Conservation (phyloP, 1,140 invertebrate species). For the Neoseiulus cucumeris region DNA sequence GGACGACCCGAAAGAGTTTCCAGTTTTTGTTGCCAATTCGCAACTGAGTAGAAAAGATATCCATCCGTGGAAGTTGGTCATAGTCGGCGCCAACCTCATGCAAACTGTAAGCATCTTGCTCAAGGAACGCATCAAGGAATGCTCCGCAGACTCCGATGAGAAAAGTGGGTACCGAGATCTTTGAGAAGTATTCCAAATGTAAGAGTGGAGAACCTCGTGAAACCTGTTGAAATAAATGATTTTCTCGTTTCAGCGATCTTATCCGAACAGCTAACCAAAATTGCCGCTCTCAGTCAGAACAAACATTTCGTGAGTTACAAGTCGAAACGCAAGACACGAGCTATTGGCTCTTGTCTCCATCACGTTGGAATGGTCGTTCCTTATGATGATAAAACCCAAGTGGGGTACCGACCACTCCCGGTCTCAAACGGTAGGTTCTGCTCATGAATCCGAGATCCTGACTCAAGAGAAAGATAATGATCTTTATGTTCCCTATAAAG, state of each 20-base stretch:
- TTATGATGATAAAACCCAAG: constrained; percentile 49
- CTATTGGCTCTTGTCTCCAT: constrained; percentile 34
- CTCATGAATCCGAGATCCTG: background rate
- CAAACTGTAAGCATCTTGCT: background rate
- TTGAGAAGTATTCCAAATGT: too few species aligned
- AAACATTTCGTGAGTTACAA: constrained; percentile 3
- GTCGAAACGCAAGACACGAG: background rate
- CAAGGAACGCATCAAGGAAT: constrained; percentile 8
- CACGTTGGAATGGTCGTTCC: constrained; percentile 70
- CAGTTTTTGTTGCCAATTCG: constrained; percentile 43
- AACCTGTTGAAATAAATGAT: too few species aligned
- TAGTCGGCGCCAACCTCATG: background rate
- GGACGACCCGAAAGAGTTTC: constrained; percentile 50
- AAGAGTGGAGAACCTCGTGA: too few species aligned
- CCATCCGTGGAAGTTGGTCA: background rate
- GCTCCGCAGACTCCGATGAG: background rate
- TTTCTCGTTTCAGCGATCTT: too few species aligned
- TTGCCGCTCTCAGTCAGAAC: background rate
- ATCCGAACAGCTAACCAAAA: too few species aligned
- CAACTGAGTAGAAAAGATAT: background rate
- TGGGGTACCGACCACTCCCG: constrained; percentile 55
- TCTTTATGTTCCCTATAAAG: background rate
- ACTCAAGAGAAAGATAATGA: background rate
- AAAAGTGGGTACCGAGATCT: too few species aligned
- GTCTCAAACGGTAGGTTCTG: constrained; percentile 45